These are phyloP conservation scores for Artibeus lituratus DNA, from an alignment of 2,797 vertebrate species.

Conservation along the genomic window DNA sequence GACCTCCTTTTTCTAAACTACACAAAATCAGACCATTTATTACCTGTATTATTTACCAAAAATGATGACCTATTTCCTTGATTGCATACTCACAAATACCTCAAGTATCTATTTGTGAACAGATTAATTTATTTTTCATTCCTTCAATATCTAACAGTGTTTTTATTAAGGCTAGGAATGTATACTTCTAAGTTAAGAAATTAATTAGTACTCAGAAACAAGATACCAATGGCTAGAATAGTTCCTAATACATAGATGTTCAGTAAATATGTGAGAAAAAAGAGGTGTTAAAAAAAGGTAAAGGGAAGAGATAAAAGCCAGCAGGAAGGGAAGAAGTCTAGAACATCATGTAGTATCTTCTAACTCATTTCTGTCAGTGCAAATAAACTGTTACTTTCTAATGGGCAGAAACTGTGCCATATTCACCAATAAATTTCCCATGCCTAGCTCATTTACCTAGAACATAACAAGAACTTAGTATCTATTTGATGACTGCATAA, in stretches of 20 bases:
- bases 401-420: not conserved
- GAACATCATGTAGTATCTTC: not conserved
- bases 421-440: not conserved
- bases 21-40: constrained; percentile 14
- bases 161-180: constrained; percentile 21
- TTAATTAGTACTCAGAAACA: constrained; percentile 34
- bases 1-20: constrained; percentile 43
- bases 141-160: not conserved
- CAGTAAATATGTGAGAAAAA: not conserved
- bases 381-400: constrained; percentile 30
- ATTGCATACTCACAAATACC: constrained; percentile 7
- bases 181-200: constrained; percentile 37
- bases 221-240: not conserved
- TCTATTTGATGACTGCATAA: constrained; percentile 21
- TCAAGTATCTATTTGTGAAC: not conserved
- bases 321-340: not conserved
- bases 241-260: not conserved
- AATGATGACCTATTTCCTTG: constrained; percentile 12
- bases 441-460: not conserved
- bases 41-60: not conserved
- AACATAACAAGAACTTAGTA: not conserved
- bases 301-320: not conserved
- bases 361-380: not conserved
- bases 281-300: not conserved
- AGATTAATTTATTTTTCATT: not conserved